Evolutionary conservation across 2,888 invertebrate genomes (phyloP), one percentile per base, ranked within the genome.

Genomic region (Drosophila mimetica): DNA sequence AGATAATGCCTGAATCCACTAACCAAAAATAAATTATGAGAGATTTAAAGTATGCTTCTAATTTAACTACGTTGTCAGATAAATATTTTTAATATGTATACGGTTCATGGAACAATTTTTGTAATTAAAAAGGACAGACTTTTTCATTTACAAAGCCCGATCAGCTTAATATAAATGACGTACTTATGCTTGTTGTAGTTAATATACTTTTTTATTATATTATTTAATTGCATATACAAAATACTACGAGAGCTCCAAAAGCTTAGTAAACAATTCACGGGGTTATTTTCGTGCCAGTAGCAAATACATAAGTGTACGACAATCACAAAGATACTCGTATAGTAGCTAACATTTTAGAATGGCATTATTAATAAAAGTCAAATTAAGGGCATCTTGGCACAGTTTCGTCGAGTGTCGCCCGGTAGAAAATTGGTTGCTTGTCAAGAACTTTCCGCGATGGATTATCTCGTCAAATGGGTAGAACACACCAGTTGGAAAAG

Each of bases 341-440:
- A 30, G 46, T 14, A 25, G 55, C 59, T 55, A 51, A 58, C 36
- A 63, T 41, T 50, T 65, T 51, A 70, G 61, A 71, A 53, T 34
- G 36, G 64, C 54, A 65, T 54, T 66, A 59, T 22, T 55, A 55
- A 73, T 73, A 71, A 75, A 82, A 66, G 82, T 82, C 82, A 82
- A 86, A 80, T 81, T 80, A 86, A 82, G 82, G 82, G 81, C 82
- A 75, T 84, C 77, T 80, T 59, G 52, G 18, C 48, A 42, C 42
- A 55, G 64, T 66, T 30, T 25, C 28, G 30, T 36, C 14, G 48
- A 30, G 37, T 9, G 7, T 39, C 14, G n/a, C 81, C 86, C 83
- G 34, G 42, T 83, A 28, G 84, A 32, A 63, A 86, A 83, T 74
- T 11, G 8, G 34, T 13, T 63, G 4, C 13, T 28, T 13, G 16